These are phyloP conservation scores for Galerucella pusilla DNA, from an alignment of 2,888 invertebrate genomes.

Conservation along the genomic window DNA sequence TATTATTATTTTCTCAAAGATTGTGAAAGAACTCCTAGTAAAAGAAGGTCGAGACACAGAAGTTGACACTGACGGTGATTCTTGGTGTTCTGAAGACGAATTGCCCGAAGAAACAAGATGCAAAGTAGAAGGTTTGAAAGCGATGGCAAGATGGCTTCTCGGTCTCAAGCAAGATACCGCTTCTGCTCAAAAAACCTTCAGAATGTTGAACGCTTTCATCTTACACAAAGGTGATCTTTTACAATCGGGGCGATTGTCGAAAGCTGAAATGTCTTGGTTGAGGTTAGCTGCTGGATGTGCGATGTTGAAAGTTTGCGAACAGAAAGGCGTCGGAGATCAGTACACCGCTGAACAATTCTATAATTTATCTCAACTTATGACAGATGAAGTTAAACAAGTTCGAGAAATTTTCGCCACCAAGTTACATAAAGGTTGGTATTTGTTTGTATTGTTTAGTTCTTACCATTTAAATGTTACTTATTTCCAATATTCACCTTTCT, in stretches of 20 bases:
- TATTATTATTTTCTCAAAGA: conserved; percentile 64
- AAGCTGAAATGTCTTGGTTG: conserved; percentile 93
- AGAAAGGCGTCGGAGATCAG: conserved; percentile 95
- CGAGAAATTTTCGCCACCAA: conserved; percentile 81
- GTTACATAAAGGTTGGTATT: conserved; percentile 76
- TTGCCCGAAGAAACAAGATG: conserved; percentile 91
- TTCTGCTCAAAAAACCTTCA: conserved; percentile 92
- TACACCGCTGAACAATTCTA: conserved; percentile 96
- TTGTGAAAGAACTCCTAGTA: conserved; percentile 94
- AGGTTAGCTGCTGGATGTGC: conserved; percentile 93
- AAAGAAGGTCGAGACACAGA: conserved; percentile 74
- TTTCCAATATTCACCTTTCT: too few relatives aligned
- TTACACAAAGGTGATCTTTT: conserved; percentile 79
- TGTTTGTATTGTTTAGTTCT: background rate
- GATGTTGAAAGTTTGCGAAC: conserved; percentile 96
- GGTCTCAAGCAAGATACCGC: conserved; percentile 89
- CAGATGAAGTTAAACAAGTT: conserved; percentile 87
- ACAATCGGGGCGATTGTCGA: conserved; percentile 79
- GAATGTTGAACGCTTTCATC: conserved; percentile 94
- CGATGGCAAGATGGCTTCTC: conserved; percentile 95
- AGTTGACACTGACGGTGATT: conserved; percentile 53
- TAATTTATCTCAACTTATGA: conserved; percentile 90
- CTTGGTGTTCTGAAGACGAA: conserved; percentile 88
- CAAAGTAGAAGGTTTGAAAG: conserved; percentile 94
- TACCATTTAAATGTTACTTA: too few relatives aligned